phyloP scores from a whole-genome alignment of 2,888 invertebrate genomes.

The Nomada ferruginata region DNA sequence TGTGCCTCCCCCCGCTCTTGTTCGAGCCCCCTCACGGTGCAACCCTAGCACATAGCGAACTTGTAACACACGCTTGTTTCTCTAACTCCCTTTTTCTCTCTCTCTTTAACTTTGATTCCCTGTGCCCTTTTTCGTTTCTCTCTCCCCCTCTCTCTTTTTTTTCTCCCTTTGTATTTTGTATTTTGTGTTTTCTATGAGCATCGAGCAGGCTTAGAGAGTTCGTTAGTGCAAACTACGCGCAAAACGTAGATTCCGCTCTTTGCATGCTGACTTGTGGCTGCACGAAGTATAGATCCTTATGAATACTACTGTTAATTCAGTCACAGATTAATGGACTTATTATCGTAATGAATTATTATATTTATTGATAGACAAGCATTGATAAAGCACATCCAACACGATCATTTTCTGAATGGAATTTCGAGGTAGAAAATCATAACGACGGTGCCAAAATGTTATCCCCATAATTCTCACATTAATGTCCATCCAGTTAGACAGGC shows the following conservation, averaged over 20 bases:
- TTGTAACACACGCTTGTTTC: constrained; percentile 45
- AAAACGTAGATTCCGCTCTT: constrained; percentile 23
- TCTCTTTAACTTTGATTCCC: constrained; percentile 15
- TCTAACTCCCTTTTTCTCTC: constrained; percentile 9
- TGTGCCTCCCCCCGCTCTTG: constrained; percentile 30
- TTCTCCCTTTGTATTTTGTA: background rate
- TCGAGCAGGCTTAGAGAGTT: constrained; percentile 57
- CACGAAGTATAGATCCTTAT: background rate
- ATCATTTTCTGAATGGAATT: background rate
- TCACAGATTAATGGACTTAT: too few relatives aligned
- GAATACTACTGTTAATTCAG: background rate
- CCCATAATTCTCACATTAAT: background rate
- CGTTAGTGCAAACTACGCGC: constrained; percentile 64
- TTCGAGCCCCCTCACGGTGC: constrained; percentile 28
- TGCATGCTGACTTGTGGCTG: too few relatives aligned
- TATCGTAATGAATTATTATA: too few relatives aligned
- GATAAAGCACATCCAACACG: too few relatives aligned
- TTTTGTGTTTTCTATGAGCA: constrained; percentile 42
- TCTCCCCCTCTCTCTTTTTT: constrained; percentile 8
- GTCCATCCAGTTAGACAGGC: constrained; percentile 7
- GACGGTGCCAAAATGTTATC: background rate
- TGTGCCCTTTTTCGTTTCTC: constrained; percentile 3
- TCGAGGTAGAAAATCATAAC: background rate
- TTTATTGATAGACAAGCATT: too few relatives aligned
- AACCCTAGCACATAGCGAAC: constrained; percentile 52